Percentiles rank a stretch among this genome's conserved stretches.
Evolutionary conservation across 2,113 vertebrate genomes (phyloP).

Genomic region (Noturus placidus): DNA sequence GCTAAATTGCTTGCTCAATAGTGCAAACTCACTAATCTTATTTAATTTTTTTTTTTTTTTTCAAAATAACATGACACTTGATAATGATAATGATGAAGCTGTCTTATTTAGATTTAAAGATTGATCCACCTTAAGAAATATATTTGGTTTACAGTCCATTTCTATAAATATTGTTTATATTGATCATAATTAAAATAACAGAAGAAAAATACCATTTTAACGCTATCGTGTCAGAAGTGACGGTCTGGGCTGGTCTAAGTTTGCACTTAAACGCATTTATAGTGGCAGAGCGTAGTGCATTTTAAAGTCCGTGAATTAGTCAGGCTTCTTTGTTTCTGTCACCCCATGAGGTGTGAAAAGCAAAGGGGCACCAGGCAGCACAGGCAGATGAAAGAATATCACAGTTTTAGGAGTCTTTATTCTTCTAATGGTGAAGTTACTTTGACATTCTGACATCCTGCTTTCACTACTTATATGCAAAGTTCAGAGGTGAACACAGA

Average conservation of each 20-base stretch:
- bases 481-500: conserved; percentile 53
- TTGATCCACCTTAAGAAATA: background rate
- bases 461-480: conserved; percentile 43
- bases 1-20: no score
- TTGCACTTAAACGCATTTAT: background rate
- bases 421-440: conserved; percentile 25
- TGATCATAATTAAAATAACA: background rate
- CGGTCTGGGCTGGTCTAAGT: no score
- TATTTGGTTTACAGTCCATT: background rate
- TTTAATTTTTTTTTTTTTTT: no score
- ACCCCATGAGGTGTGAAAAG: conserved; percentile 14
- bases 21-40: no score
- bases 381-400: background rate
- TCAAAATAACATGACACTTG: background rate
- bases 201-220: no score
- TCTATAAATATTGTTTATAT: background rate
- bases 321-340: background rate
- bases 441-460: conserved; percentile 44
- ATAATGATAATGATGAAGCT: background rate
- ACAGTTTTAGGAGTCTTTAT: conserved; percentile 31
- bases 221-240: background rate
- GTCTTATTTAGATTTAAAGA: no score
- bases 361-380: conserved; percentile 1
- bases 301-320: conserved; percentile 23
- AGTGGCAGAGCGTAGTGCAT: background rate